These are phyloP conservation scores for Cerceris rybyensis DNA, from an alignment of 2,888 invertebrate species.

Conservation along the genomic window DNA sequence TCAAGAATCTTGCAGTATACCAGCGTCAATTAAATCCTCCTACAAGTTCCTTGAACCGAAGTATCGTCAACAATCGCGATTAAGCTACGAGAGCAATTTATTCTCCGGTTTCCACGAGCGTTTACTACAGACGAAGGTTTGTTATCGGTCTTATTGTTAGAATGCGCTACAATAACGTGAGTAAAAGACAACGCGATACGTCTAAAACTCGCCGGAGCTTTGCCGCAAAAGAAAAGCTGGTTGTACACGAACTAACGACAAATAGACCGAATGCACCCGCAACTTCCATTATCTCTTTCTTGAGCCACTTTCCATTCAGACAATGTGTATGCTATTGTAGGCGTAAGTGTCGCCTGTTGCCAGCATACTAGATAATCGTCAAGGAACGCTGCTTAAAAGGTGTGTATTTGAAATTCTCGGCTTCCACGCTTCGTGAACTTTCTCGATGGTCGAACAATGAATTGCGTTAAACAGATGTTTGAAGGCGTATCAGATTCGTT, in stretches of 20 bases:
- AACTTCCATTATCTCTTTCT: constrained; percentile 34
- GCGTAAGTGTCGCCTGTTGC: constrained; percentile 39
- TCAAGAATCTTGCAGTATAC: constrained; percentile 23
- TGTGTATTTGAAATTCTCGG: neutral
- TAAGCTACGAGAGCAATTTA: constrained; percentile 44
- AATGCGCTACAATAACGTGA: constrained; percentile 53
- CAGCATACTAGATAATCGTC: constrained; percentile 24
- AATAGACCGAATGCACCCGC: constrained; percentile 48
- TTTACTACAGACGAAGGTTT: constrained; percentile 22
- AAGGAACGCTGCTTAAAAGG: constrained; percentile 2
- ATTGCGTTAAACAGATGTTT: too few species aligned
- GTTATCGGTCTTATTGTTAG: constrained; percentile 18
- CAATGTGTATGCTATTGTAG: neutral
- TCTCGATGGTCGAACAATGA: neutral
- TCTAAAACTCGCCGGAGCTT: neutral
- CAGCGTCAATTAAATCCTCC: constrained; percentile 52
- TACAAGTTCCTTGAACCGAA: constrained; percentile 38
- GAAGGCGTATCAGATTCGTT: too few species aligned
- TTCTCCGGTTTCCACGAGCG: constrained; percentile 48
- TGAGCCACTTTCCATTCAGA: constrained; percentile 27
- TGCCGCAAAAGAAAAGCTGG: constrained; percentile 29
- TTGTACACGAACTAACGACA: constrained; percentile 34
- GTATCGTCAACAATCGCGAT: constrained; percentile 41
- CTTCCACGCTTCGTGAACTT: constrained; percentile 6
- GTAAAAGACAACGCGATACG: constrained; percentile 17